Evolutionary conservation across 30 jellyfish, hydroid and myxozoan species (phyloP), one percentile per base, ranked within the genome.

Genomic region (Mastigias papua): DNA sequence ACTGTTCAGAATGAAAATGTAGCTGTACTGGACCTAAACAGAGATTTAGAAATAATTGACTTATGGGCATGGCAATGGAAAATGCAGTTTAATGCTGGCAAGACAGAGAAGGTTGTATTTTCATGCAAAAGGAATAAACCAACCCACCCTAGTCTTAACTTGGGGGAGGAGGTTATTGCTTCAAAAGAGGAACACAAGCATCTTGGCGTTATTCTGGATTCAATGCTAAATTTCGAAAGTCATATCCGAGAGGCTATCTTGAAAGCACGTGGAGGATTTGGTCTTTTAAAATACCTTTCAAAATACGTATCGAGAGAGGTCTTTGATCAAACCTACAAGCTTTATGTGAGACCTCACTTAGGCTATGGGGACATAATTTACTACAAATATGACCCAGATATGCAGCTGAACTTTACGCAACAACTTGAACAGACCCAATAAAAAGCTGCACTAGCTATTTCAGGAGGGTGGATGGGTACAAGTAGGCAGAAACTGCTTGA

Each of bases 41-140:
- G 70, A 26, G 90, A 80, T 62, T 66, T 80, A 30, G 90, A 25
- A 62, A 57, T 60, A 66, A 50, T 80, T 80, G 27, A 27, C 67
- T 51, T 51, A 48, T 86, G 88, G 88, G 92, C 92, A 23, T 34
- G 75, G 73, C 86, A 82, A 68, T 34, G 92, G 86, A 87, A 63
- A 80, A 68, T 32, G 80, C 30, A 74, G 86, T 46, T 74, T 48
- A 74, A 74, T 25, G 86, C 35, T 74, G 86, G 17, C 28, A 37
- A 72, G 25, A 72, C 84, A 9, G 84, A 69, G n/a, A 33, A 37
- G 34, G 75, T 72, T 34, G 7, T 72, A 34, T 32, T 72, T 32
- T 48, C 84, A 34, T 34, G 68, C 35, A 72, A 72, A 72, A 37
- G 84, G 30, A 23, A 34, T 27, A 72, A 72, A 37, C 25, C 84